Base-by-base conservation (phyloP, 1,140 invertebrate species). In the Meloidogyne exigua region DNA sequence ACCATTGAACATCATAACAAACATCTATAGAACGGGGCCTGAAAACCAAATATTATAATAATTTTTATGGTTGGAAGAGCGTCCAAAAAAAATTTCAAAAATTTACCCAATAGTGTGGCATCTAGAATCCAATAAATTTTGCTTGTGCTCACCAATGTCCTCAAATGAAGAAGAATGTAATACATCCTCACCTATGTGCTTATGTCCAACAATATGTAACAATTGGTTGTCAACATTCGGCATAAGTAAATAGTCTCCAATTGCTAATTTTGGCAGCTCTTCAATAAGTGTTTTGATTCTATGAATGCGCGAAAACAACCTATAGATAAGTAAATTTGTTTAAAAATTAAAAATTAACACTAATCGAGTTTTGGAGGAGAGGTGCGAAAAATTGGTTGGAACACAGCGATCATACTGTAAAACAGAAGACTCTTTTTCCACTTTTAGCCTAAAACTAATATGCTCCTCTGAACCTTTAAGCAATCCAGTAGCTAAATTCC, bases 401-500 rank as follows among this genome's bases (percentile, higher is more conserved):
- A 36, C 18, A 32, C 66, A 21, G 1, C 66, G 28, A 10, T 68
- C 66, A 42, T 36, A 36, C 25, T 68, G 66, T n/a, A 68, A n/a
- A 9, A 68, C 66, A 25, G 18, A n/a, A 36, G 66, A 32, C 7
- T 68, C 28, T 68, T 18, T 42, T 68, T 25, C n/a, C 28, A 42
- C 66, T 68, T 32, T 32, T 1, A 68, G 18, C 26, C 69, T 44
- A 44, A 71, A 28, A 2, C 21, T 71, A 18, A 71, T 0, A n/a
- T 71, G 69, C 18, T 71, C 69, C 2, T 71, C 15, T 44, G 69
- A 71, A 10, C 69, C 69, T 23, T 49, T 71, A 44, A 71, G 39
- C n/a, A 62, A 28, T n/a, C 44, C 69, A 44, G 69, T 71, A 28
- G 39, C 36, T 28, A 71, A 39, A 42, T 71, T 62, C 69, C 44